These are phyloP conservation scores for Hycleus cichorii DNA, from an alignment of 1,140 invertebrate species.

Conservation along the genomic window DNA sequence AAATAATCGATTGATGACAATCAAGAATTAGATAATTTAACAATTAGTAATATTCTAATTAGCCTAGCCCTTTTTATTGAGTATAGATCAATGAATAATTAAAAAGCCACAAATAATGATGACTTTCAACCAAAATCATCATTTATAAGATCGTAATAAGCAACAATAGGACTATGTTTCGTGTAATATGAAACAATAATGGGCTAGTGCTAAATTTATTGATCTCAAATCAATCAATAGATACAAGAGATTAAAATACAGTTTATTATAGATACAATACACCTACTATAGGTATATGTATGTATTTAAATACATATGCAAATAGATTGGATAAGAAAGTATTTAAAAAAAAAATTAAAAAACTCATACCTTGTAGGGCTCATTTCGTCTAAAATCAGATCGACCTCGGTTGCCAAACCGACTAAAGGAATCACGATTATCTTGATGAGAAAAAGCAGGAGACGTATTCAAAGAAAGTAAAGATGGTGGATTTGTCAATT, in stretches of 20 bases:
- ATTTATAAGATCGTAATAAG: neutral
- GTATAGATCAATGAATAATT: too few species aligned
- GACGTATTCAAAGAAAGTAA: conserved; percentile 39
- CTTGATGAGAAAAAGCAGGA: conserved; percentile 35
- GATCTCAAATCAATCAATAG: too few species aligned
- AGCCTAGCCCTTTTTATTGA: too few species aligned
- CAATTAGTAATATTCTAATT: too few species aligned
- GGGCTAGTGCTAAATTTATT: too few species aligned
- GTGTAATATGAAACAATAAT: too few species aligned
- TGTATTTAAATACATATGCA: neutral
- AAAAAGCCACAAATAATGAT: neutral
- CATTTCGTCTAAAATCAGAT: conserved; percentile 37
- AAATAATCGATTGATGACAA: too few species aligned
- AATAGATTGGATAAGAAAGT: neutral
- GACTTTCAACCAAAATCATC: conserved; percentile 6
- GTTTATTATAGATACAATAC: too few species aligned
- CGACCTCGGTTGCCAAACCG: conserved; percentile 36
- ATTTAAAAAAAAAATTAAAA: neutral
- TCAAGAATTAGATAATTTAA: too few species aligned
- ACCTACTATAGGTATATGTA: too few species aligned
- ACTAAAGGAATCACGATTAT: conserved; percentile 33
- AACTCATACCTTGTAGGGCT: conserved; percentile 40
- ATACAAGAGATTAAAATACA: too few species aligned
- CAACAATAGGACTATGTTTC: neutral
- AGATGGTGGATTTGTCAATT: conserved; percentile 33